Conservation (phyloP, 2,113 vertebrate genomes). For the Caranx ignobilis region DNA sequence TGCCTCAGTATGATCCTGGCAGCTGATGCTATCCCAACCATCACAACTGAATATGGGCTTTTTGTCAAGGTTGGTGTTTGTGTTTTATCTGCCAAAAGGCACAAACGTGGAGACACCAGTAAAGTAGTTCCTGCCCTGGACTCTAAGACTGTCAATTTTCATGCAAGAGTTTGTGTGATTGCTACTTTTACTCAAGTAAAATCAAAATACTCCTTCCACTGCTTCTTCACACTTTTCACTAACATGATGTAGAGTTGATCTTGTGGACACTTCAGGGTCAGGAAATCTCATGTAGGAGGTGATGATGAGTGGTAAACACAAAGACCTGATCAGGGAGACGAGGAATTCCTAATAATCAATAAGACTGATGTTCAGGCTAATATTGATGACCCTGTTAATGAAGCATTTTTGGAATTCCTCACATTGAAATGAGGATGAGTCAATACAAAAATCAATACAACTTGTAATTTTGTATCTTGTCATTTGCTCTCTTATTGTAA, state of each 20-base stretch:
- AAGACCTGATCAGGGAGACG: background rate
- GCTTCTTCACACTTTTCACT: background rate
- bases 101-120: too few species aligned
- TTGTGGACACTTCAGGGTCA: background rate
- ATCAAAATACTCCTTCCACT: background rate
- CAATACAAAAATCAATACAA: constrained; percentile 1
- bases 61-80: too few species aligned
- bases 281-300: background rate
- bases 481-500: constrained; percentile 11
- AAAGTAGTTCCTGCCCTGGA: too few species aligned
- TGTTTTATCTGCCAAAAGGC: too few species aligned
- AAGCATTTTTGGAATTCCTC: background rate
- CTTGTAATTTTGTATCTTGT: constrained; percentile 13
- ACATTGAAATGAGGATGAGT: background rate
- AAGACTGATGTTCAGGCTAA: background rate
- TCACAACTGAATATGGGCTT: too few species aligned
- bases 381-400: constrained; percentile 1
- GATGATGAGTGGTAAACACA: background rate
- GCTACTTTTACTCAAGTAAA: background rate
- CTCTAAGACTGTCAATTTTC: background rate
- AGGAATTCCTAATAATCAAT: background rate
- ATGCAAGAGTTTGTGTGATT: background rate
- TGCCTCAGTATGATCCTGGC: too few species aligned
- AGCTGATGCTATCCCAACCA: too few species aligned
- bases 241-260: background rate